These are phyloP conservation scores for Alosa alosa DNA, from an alignment of 2,113 vertebrate species.

Conservation along the genomic window DNA sequence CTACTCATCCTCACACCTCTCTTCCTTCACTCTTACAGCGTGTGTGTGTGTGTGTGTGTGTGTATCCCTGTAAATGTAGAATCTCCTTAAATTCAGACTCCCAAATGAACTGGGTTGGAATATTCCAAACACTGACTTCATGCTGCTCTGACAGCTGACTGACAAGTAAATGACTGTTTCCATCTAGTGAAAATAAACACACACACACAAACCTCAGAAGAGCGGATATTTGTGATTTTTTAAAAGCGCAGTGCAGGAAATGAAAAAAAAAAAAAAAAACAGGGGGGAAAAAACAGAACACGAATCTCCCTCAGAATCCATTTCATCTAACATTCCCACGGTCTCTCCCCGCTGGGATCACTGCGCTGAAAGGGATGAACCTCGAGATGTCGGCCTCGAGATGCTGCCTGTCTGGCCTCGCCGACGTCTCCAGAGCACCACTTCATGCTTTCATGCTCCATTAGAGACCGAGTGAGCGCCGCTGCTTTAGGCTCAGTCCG, in stretches of 20 bases:
- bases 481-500: background rate
- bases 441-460: background rate
- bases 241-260: background rate
- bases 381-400: background rate
- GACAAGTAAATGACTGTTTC: conserved; percentile 8
- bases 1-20: background rate
- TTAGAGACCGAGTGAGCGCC: background rate
- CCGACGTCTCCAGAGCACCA: background rate
- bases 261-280: background rate
- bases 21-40: background rate
- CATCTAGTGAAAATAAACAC: background rate
- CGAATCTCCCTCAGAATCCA: background rate
- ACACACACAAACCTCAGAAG: background rate
- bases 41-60: background rate
- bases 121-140: background rate
- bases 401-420: background rate
- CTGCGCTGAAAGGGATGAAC: background rate
- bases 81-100: background rate
- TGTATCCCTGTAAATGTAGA: background rate
- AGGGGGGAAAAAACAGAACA: too few relatives aligned
- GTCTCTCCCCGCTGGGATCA: background rate
- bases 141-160: background rate
- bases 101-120: background rate
- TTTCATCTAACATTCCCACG: conserved; percentile 8
- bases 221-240: conserved; percentile 6